Evolutionary conservation across 2,888 invertebrate genomes (phyloP).

Genomic region (Argyresthia goedartella): DNA sequence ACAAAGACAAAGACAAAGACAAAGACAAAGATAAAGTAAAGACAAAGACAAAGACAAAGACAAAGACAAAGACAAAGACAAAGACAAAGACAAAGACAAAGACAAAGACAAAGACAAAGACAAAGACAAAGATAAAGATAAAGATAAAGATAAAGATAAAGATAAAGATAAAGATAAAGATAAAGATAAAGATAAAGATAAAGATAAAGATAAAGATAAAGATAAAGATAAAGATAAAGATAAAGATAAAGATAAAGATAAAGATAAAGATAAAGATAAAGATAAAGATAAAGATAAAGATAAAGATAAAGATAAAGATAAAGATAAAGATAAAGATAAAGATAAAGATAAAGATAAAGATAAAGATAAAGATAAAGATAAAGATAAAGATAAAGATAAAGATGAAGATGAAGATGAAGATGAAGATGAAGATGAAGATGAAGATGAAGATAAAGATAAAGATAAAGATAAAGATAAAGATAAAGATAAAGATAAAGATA

Average conservation of each 20-base stretch:
- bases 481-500: constrained; percentile 6
- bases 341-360: neutral
- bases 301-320: neutral
- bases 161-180: neutral
- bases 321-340: neutral
- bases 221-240: too few relatives aligned
- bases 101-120: constrained; percentile 9
- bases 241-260: too few relatives aligned
- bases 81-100: constrained; percentile 9
- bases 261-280: neutral
- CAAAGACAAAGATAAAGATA: too few relatives aligned
- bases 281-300: neutral
- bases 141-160: neutral
- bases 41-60: constrained; percentile 10
- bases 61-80: constrained; percentile 9
- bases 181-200: neutral
- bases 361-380: neutral
- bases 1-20: constrained; percentile 9
- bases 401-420: neutral
- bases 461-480: neutral
- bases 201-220: too few relatives aligned
- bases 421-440: neutral
- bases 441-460: neutral
- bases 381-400: too few relatives aligned
- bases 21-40: too few relatives aligned